Evolutionary conservation across 2,113 vertebrate genomes (phyloP), one percentile per base, ranked within the genome.

Genomic region (Phrynocephalus versicolor): DNA sequence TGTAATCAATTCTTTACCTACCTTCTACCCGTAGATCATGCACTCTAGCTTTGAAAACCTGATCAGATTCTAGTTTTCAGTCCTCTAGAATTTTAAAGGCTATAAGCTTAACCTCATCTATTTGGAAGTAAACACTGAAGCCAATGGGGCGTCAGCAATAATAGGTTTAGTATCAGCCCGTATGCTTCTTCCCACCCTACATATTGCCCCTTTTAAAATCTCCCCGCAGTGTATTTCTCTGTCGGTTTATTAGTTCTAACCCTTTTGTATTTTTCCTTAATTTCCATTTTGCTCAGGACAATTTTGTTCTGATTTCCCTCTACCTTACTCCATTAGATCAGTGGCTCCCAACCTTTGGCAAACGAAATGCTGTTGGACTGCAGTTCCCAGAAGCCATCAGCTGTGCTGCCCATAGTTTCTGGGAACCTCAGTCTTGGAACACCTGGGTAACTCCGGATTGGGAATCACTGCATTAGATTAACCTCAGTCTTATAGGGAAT

Each of bases 401-500:
- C 45, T 51, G 45, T 51, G 45, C 45, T 51, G 45, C 5, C 45
- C 45, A n/a, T n/a, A 51, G 45, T 51, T 51, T 51, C 45, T 51
- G 45, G 45, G 45, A 51, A 51, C 10, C 10, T 5, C 45, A 51
- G 45, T 51, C 45, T 10, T 6, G 10, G 45, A 51, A 51, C 45
- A 51, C 45, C 5, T 51, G 45, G 45, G 10, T 51, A 6, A 51
- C 45, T 10, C 45, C 5, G 5, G 10, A 6, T 51, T 51, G 45
- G 45, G 45, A 51, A 51, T 10, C 45, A 51, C 45, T 51, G 10
- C 45, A 51, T 51, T 5, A 51, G 45, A 51, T 51, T 5, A 51
- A 85, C 62, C 69, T 33, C 64, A 72, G 21, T 80, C 87, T 88
- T 88, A 81, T 21, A 19, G 84, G 85, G 89, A 30, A 23, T 45